A percentile compares a stretch with the other conserved stretches of the same genome.
phyloP scores from a whole-genome alignment of 2,113 vertebrate species.

The Cathartes aura region DNA sequence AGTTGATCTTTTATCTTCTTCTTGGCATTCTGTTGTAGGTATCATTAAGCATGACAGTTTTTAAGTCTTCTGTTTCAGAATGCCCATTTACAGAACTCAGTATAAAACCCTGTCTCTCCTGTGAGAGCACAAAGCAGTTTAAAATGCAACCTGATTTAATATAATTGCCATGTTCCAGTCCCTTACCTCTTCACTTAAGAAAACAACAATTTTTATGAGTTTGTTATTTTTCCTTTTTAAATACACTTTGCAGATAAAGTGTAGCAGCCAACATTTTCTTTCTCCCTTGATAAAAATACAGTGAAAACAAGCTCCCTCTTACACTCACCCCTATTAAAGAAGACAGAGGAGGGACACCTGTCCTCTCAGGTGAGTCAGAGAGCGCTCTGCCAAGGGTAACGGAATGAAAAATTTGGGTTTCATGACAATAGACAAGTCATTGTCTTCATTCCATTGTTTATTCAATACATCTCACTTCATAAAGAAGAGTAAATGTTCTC shows the following conservation, averaged over 20 bases:
- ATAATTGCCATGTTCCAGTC: slow-evolving; percentile 48
- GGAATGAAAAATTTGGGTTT: neutral
- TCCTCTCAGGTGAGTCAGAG: slow-evolving; percentile 11
- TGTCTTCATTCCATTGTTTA: slow-evolving; percentile 14
- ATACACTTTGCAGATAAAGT: slow-evolving; percentile 4
- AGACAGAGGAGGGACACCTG: neutral
- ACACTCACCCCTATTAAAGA: neutral
- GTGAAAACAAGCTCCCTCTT: neutral
- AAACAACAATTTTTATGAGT: slow-evolving; percentile 53
- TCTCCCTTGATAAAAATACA: slow-evolving; percentile 4
- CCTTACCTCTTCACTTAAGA: slow-evolving; percentile 48
- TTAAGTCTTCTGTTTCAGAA: slow-evolving; percentile 46
- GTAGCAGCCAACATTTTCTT: neutral
- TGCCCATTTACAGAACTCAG: slow-evolving; percentile 9
- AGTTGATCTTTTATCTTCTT: slow-evolving; percentile 56
- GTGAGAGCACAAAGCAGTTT: slow-evolving; percentile 32
- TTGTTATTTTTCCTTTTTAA: slow-evolving; percentile 45
- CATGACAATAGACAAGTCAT: neutral
- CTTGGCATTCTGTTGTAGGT: slow-evolving; percentile 44
- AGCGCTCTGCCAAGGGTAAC: neutral
- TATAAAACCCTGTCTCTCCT: slow-evolving; percentile 18
- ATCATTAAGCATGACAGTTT: slow-evolving; percentile 61
- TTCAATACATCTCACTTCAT: neutral
- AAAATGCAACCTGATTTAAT: slow-evolving; percentile 53
- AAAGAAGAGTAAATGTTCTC: neutral